Conservation (phyloP, 2,113 vertebrate genomes). For the Cariama cristata region DNA sequence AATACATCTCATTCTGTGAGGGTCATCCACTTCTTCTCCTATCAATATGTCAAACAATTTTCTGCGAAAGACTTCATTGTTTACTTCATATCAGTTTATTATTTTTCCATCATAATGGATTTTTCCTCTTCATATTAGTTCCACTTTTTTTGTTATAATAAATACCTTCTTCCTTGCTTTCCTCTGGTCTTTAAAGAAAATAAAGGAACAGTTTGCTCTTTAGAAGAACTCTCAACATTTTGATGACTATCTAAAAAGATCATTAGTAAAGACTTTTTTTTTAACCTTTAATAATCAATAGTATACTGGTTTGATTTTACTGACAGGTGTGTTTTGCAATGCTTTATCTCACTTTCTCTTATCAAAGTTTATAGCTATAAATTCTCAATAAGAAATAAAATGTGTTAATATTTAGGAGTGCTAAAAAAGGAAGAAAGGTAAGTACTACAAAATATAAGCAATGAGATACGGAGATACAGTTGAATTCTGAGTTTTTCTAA, state of each 20-base stretch:
- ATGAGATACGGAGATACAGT: background rate
- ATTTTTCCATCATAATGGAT: background rate
- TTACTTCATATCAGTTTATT: background rate
- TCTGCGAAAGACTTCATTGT: background rate
- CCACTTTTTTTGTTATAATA: background rate
- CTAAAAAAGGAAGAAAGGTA: background rate
- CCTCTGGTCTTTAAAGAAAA: background rate
- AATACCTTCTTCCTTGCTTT: background rate
- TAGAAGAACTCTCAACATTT: background rate
- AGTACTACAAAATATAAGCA: background rate
- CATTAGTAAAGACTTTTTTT: background rate
- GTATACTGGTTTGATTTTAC: background rate
- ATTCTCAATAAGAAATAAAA: background rate
- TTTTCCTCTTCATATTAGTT: background rate
- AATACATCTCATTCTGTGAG: background rate
- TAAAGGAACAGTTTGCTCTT: background rate
- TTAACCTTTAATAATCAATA: background rate
- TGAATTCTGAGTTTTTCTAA: background rate
- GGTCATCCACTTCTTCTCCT: background rate
- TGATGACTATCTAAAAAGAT: background rate
- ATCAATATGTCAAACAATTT: background rate
- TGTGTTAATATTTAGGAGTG: background rate
- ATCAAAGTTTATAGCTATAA: background rate
- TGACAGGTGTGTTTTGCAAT: background rate
- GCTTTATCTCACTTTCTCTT: background rate